Evolutionary conservation across 1,140 invertebrate species (phyloP), one percentile per base, ranked within the genome.

Genomic region (Choristoneura fumiferana): DNA sequence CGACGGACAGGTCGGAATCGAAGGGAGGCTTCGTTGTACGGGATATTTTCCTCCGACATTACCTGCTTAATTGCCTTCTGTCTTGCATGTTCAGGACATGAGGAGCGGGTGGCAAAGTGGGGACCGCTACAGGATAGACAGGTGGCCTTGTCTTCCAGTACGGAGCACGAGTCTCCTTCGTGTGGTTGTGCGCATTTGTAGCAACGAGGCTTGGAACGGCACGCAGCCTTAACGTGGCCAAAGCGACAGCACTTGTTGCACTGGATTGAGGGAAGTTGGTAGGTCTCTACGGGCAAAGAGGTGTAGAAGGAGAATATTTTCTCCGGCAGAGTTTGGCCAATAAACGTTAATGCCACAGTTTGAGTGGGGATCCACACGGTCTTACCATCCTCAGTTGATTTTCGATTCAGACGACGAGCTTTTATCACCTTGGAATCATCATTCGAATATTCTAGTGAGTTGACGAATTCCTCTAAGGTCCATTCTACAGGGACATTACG

Each of bases 171-270:
- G 8, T 59, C 57, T 6, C 64, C 59, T 14, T 13, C 8, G n/a
- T 62, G 57, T 0, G 22, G 37, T 34, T 63, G 61, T 0, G 58
- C 55, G 38, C 58, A 63, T 13, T 54, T n/a, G 36, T 54, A 67
- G 18, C 64, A 66, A 5, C 63, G 33, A 13, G 60, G 60, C 0
- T 62, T 63, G 9, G 60, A 69, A 8, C 60, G n/a, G 14, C 63
- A 67, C 12, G 54, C 13, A 14, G 35, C 13, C 54, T 66, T 63
- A 15, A 56, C 40, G 54, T 73, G 67, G 0, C 67, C 62, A 58
- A 60, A 73, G 9, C 56, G 12, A n/a, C 64, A 72, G 14, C 69
- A 72, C 10, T 59, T 64, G 1, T 59, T 17, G 29, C 67, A 73
- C 15, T 65, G 62, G 0, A 73, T 73, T 0, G 70, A 65, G 0